Conservation (phyloP, 2,113 vertebrate genomes). For the Atlantisia rogersi region DNA sequence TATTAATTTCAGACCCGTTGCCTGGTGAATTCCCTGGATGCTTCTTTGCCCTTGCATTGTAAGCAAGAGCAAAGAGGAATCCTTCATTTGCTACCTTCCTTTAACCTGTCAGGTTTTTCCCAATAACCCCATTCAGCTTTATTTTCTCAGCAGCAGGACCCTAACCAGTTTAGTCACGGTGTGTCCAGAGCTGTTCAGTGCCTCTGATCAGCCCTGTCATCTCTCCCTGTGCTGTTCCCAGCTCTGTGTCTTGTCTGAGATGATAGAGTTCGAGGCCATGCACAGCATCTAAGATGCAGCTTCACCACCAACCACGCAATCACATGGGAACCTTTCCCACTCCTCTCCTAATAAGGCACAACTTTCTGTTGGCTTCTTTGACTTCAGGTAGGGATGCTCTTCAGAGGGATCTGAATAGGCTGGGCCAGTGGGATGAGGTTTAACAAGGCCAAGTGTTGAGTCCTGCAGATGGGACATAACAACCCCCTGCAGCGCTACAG, state of each 20-base stretch:
- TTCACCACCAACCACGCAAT: rapidly evolving
- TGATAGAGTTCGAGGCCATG: neutral
- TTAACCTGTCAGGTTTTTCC: neutral
- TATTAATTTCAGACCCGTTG: neutral
- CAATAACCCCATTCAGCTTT: neutral
- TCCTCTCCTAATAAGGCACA: neutral
- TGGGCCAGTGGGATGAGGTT: too few relatives aligned
- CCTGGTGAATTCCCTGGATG: neutral
- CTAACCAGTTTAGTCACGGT: neutral
- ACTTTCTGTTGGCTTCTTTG: neutral
- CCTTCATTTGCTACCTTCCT: neutral
- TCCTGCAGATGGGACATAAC: too few relatives aligned
- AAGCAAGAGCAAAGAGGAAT: neutral
- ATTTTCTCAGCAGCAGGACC: neutral
- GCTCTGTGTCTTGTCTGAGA: neutral
- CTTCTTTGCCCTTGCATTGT: neutral
- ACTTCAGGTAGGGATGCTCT: too few relatives aligned
- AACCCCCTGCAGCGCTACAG: too few relatives aligned
- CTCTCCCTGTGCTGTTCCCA: neutral
- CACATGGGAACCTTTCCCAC: neutral
- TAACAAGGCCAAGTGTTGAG: too few relatives aligned
- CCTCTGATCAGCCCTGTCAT: neutral
- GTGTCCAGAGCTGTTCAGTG: neutral
- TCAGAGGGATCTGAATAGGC: too few relatives aligned
- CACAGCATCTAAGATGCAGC: rapidly evolving